Percentiles rank a stretch among this genome's conserved stretches.
Evolutionary conservation across 2,113 vertebrate genomes (phyloP).

Genomic region (Hemiprocne comata): DNA sequence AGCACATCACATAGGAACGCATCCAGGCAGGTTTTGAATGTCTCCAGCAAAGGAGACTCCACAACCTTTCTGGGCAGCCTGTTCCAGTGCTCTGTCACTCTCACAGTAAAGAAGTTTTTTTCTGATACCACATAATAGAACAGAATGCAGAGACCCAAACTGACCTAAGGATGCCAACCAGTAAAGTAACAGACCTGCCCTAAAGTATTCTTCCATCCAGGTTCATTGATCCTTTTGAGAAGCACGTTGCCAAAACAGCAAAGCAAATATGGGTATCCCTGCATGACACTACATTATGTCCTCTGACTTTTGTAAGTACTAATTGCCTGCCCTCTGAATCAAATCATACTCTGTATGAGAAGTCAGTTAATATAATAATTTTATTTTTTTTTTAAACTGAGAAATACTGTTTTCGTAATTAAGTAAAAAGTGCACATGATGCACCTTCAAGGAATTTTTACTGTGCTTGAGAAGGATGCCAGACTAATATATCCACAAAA

Average conservation of each 20-base stretch:
- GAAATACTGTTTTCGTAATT: background rate
- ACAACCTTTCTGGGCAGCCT: too few species aligned
- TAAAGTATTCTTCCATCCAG: background rate
- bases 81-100: too few species aligned
- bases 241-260: background rate
- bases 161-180: background rate
- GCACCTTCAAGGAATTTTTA: background rate
- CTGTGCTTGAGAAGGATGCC: background rate
- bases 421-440: background rate
- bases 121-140: background rate
- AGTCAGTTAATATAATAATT: background rate
- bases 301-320: background rate
- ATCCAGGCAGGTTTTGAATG: too few species aligned
- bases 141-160: background rate
- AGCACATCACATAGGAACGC: too few species aligned
- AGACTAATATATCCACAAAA: background rate
- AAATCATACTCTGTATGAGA: background rate
- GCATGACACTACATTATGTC: background rate
- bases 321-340: background rate
- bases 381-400: background rate
- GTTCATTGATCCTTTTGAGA: background rate
- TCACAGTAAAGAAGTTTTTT: too few species aligned
- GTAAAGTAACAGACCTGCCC: background rate
- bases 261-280: background rate
- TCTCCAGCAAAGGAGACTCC: too few species aligned